phyloP scores from a whole-genome alignment of 2,888 invertebrate species.

The Drosophila austrosaltans region DNA sequence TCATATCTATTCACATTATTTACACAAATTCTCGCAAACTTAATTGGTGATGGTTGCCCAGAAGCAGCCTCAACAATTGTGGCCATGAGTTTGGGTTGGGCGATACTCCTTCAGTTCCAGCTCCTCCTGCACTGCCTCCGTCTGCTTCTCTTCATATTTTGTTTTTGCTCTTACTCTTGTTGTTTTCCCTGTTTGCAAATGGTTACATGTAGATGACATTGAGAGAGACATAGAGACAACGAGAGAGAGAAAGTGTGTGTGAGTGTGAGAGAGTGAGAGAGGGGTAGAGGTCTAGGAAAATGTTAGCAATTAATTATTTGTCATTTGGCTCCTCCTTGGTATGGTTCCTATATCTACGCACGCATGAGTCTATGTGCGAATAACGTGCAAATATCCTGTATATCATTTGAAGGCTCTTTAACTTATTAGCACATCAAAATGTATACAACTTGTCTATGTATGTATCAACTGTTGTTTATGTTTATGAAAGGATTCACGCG shows the following conservation, averaged over 20 bases:
- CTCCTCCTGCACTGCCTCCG: neutral
- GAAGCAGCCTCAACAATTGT: conserved; percentile 17
- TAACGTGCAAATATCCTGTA: conserved; percentile 49
- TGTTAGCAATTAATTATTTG: conserved; percentile 77
- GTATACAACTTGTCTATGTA: neutral
- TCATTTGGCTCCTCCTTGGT: conserved; percentile 54
- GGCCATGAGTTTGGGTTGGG: conserved; percentile 1
- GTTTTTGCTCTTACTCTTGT: neutral
- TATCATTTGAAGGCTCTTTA: conserved; percentile 34
- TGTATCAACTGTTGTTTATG: conserved; percentile 1
- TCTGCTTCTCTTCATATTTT: neutral
- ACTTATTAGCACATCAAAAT: conserved; percentile 7
- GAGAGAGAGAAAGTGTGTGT: neutral
- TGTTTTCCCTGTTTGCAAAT: conserved; percentile 1
- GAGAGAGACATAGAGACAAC: neutral
- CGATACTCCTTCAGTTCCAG: too few relatives aligned
- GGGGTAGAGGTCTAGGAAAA: conserved; percentile 37
- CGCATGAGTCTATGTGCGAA: conserved; percentile 23
- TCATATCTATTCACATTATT: conserved; percentile 75
- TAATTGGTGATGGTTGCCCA: conserved; percentile 41
- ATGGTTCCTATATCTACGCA: neutral
- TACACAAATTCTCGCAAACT: conserved; percentile 73
- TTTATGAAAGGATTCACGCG: conserved; percentile 1
- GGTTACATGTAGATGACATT: conserved; percentile 10
- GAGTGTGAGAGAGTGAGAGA: neutral